Evolutionary conservation across 2,888 invertebrate species (phyloP), one percentile per base, ranked within the genome.

Genomic region (Drosophila setosimentum): DNA sequence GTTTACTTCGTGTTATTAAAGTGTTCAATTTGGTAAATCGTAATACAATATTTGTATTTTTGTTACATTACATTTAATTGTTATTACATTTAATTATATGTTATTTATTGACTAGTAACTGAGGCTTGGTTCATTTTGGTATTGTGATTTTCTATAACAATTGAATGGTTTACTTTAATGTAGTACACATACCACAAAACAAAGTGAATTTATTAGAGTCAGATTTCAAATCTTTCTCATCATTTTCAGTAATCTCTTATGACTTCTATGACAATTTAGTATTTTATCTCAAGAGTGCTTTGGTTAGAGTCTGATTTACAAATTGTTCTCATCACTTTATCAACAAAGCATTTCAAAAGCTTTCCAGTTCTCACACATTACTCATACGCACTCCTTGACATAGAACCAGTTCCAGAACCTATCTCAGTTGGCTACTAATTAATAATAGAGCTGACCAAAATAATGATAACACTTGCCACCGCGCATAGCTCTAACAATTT

Each of bases 391-490:
- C n/a, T 32, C 32, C 6, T 8, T 13, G 49, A 16, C 30, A 33
- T 45, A 48, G 49, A 37, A 37, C 49, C 42, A 37, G 37, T 33
- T 37, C 16, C 4, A 42, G 48, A 27, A 10, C 35, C 42, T 63
- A 71, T 70, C 66, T 62, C 68, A 62, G 32, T 48, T 49, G 35
- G 42, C 51, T 50, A 54, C 78, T 83, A 87, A 87, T 87, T 87
- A 87, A 89, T 87, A 85, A 85, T 80, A 76, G 80, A 75, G 76
- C 83, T 66, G 63, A 78, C 63, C 60, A 57, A 69, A 73, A 75
- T 72, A 82, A 74, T 69, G 79, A 73, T 76, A 87, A 83, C 90
- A 89, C 89, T 87, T 87, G 87, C 87, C 89, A 89, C 87, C 79
- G 88, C 60, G 80, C 76, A 76, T 78, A 63, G 76, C 48, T 63